Evolutionary conservation across 2,113 vertebrate species (phyloP).

Genomic region (Nannospalax galili): DNA sequence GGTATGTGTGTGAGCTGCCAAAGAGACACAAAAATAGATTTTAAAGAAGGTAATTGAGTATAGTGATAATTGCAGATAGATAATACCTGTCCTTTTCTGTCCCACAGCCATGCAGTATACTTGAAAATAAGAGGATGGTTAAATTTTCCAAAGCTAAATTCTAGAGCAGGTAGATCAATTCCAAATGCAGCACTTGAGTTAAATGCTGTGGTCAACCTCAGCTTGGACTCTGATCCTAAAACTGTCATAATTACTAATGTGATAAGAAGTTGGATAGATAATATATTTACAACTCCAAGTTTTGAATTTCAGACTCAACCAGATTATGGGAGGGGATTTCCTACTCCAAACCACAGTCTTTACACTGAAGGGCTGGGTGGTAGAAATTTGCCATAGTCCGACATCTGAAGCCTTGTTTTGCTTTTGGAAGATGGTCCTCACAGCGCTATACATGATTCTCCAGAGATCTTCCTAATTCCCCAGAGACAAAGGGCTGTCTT

Average conservation of each 20-base stretch:
- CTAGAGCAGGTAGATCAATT: background rate
- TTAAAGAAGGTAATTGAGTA: background rate
- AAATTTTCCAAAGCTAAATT: background rate
- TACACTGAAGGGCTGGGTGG: background rate
- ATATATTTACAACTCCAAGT: background rate
- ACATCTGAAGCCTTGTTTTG: background rate
- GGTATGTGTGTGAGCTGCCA: background rate
- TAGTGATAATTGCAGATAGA: slow-evolving; percentile 3
- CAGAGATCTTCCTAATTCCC: background rate
- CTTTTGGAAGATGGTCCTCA: background rate
- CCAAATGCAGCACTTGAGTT: background rate
- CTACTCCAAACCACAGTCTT: fast-evolving
- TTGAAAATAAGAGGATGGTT: background rate
- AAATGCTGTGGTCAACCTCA: background rate
- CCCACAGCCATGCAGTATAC: background rate
- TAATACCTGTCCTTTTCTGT: background rate
- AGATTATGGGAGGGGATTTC: background rate
- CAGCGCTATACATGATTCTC: no score
- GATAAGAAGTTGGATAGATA: background rate
- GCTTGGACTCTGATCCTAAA: background rate
- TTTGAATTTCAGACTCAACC: background rate
- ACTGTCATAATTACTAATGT: background rate
- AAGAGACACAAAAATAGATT: background rate
- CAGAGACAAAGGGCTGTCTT: background rate
- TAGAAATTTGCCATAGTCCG: background rate